phyloP scores from a whole-genome alignment of 2,113 vertebrate species.

The Lucifuga dentata region DNA sequence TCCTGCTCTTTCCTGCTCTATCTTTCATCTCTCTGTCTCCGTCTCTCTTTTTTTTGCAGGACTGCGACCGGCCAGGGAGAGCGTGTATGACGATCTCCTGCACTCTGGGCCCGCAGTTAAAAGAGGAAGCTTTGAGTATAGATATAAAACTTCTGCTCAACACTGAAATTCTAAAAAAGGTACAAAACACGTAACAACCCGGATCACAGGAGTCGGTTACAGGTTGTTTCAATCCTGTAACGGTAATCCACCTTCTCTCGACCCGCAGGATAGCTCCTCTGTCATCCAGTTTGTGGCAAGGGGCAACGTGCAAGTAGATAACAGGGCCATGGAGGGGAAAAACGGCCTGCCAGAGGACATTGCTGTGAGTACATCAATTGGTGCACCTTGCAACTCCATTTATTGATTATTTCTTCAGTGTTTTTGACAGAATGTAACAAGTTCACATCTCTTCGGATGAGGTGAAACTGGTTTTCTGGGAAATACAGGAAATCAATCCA shows the following conservation, averaged over 20 bases:
- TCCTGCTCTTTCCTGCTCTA: neutral
- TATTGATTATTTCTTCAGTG: too few relatives aligned
- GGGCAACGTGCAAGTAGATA: conserved; percentile 85
- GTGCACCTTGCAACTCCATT: neutral
- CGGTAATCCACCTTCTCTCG: neutral
- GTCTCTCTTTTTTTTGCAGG: conserved; percentile 76
- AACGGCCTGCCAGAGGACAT: conserved; percentile 90
- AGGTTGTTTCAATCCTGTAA: conserved; percentile 1
- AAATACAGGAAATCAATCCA: too few relatives aligned
- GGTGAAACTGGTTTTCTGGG: too few relatives aligned
- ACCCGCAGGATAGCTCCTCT: conserved; percentile 92
- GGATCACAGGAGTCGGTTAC: neutral
- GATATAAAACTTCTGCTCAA: conserved; percentile 92
- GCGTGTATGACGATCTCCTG: conserved; percentile 90
- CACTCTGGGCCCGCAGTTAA: conserved; percentile 87
- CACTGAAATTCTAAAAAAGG: conserved; percentile 96
- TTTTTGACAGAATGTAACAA: too few relatives aligned
- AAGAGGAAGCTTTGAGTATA: conserved; percentile 90
- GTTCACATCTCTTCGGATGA: too few relatives aligned
- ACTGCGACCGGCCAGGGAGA: conserved; percentile 90
- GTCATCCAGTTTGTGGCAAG: conserved; percentile 96
- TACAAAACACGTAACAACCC: conserved; percentile 49
- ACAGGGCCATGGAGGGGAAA: conserved; percentile 87
- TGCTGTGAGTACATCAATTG: conserved; percentile 84
- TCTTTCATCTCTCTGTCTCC: neutral